A percentile compares a stretch with the other conserved stretches of the same genome.
Evolutionary conservation across 2,113 vertebrate species (phyloP).

Genomic region (Mormyrus lacerda): DNA sequence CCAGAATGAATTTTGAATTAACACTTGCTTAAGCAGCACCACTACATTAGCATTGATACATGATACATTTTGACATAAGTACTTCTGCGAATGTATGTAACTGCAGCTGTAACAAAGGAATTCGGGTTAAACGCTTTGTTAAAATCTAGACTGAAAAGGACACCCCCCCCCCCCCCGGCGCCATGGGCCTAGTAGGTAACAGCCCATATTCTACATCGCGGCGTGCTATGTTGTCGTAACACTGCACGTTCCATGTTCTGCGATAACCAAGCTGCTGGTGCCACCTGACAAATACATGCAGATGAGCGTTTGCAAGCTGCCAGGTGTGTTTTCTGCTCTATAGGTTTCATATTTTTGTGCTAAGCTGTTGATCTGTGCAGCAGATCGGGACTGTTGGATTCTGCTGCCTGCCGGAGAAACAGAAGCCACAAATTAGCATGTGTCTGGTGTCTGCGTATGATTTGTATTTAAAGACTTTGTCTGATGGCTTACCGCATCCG

Average conservation of each 20-base stretch:
- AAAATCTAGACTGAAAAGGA: neutral
- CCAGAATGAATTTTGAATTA: neutral
- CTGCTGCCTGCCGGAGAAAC: neutral
- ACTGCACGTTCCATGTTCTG: neutral
- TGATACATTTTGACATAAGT: neutral
- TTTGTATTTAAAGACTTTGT: neutral
- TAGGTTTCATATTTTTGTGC: slow-evolving; percentile 3
- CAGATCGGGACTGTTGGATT: neutral
- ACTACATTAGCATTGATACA: neutral
- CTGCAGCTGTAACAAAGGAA: neutral
- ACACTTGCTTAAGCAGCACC: neutral
- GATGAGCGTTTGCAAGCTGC: neutral
- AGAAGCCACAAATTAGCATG: neutral
- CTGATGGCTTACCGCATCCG: neutral
- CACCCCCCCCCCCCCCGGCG: neutral
- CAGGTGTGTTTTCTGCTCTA: slow-evolving; percentile 11
- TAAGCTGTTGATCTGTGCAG: neutral
- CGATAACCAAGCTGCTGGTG: neutral
- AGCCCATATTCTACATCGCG: neutral
- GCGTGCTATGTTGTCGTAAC: neutral
- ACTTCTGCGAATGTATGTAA: neutral
- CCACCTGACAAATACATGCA: slow-evolving; percentile 3
- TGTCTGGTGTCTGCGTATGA: neutral
- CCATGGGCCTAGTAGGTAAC: neutral
- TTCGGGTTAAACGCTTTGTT: neutral